phyloP scores from a whole-genome alignment of 1,140 invertebrate genomes.

The Dendrolimus punctatus region DNA sequence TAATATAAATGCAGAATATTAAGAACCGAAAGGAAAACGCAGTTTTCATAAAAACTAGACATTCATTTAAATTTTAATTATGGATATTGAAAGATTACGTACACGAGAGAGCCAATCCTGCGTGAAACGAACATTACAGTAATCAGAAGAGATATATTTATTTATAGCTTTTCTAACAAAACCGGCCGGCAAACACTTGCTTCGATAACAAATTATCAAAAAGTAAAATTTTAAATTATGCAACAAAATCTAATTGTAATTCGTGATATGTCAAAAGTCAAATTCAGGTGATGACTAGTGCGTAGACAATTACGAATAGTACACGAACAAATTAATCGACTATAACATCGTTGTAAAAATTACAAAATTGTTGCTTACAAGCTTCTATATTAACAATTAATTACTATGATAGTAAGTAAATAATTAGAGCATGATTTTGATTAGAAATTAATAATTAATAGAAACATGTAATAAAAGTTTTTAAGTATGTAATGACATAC shows the following conservation, averaged over 20 bases:
- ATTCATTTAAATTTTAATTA: constrained; percentile 8
- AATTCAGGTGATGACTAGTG: neutral
- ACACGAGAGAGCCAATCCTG: constrained; percentile 34
- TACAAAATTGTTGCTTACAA: too few species aligned
- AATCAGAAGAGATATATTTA: constrained; percentile 7
- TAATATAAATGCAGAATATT: too few species aligned
- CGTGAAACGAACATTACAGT: constrained; percentile 31
- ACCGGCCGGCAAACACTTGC: constrained; percentile 10
- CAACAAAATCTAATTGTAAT: constrained; percentile 8
- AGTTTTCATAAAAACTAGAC: neutral
- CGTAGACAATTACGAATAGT: neutral
- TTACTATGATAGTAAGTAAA: too few species aligned
- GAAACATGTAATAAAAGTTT: too few species aligned
- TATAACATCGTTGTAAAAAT: neutral
- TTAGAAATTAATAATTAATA: too few species aligned
- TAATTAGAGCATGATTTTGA: too few species aligned
- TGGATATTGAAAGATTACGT: constrained; percentile 13
- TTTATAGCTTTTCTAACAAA: constrained; percentile 1
- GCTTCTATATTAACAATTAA: too few species aligned
- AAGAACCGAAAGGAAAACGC: constrained; percentile 1
- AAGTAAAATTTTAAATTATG: constrained; percentile 23
- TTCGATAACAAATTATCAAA: constrained; percentile 4
- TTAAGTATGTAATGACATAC: too few species aligned
- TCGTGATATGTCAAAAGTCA: constrained; percentile 2
- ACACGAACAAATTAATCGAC: neutral